These are phyloP conservation scores for Ylistrum balloti DNA, from an alignment of 1,140 invertebrate genomes.

Conservation along the genomic window DNA sequence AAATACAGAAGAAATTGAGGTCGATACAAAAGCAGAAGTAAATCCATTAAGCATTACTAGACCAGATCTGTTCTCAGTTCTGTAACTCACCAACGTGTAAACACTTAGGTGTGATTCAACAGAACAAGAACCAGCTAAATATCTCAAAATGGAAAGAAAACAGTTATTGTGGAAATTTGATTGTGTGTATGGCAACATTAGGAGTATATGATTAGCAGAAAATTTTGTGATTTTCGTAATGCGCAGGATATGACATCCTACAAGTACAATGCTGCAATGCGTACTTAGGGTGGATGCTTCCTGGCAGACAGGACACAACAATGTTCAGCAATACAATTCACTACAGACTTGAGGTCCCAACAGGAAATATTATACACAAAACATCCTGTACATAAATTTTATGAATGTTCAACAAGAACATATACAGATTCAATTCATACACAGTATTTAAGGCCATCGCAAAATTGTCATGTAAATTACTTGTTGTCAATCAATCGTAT, in stretches of 20 bases:
- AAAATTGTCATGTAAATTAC: too few species aligned
- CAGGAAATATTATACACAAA: slow-evolving; percentile 9
- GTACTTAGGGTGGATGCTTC: background rate
- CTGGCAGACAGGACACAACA: background rate
- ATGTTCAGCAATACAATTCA: background rate
- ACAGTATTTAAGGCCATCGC: too few species aligned
- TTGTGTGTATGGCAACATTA: background rate
- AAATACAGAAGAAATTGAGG: background rate
- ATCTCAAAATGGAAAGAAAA: background rate
- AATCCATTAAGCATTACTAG: background rate
- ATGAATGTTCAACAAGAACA: background rate
- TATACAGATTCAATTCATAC: background rate
- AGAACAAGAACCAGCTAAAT: background rate
- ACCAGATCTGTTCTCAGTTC: too few species aligned
- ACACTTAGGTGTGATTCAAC: background rate
- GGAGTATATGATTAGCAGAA: background rate
- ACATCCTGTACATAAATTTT: too few species aligned
- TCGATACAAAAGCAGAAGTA: background rate
- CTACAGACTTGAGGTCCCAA: background rate
- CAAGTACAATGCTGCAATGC: background rate
- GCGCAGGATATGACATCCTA: background rate
- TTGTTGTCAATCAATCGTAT: too few species aligned
- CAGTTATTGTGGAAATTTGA: background rate
- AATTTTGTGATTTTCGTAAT: background rate
- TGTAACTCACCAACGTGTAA: background rate